Evolutionary conservation across 2,888 invertebrate genomes (phyloP).

Genomic region (Epirrita christyi): DNA sequence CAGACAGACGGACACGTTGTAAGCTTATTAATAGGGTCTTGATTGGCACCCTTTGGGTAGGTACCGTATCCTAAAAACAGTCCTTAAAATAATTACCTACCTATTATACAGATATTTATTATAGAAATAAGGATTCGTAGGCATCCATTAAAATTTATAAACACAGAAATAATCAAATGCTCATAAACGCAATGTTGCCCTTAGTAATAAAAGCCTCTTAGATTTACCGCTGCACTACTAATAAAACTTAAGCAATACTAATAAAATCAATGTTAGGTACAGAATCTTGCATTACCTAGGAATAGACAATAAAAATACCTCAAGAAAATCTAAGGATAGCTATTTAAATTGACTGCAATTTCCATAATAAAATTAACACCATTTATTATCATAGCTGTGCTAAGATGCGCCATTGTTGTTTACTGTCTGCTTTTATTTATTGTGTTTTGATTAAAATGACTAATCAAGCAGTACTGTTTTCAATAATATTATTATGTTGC

Average conservation of each 20-base stretch:
- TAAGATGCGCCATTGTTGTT: constrained; percentile 3
- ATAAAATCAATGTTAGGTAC: constrained; percentile 8
- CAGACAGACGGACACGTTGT: no score
- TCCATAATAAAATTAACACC: constrained; percentile 39
- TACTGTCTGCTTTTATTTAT: not conserved
- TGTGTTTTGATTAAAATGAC: not conserved
- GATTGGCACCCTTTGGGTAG: no score
- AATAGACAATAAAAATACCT: constrained; percentile 10
- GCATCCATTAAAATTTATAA: constrained; percentile 7
- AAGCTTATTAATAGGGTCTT: no score
- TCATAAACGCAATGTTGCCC: constrained; percentile 45
- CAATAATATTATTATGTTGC: no score
- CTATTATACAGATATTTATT: no score
- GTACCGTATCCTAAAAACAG: no score
- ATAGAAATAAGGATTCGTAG: no score
- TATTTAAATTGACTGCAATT: constrained; percentile 41
- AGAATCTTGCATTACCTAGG: not conserved
- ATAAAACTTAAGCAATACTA: not conserved
- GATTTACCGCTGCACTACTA: not conserved
- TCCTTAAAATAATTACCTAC: no score
- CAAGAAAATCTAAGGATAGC: constrained; percentile 10
- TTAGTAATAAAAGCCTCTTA: not conserved
- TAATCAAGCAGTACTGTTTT: no score
- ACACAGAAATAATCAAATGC: constrained; percentile 63
- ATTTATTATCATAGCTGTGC: constrained; percentile 14